phyloP scores from a whole-genome alignment of 2,797 vertebrate species.

The Selene dorsalis region DNA sequence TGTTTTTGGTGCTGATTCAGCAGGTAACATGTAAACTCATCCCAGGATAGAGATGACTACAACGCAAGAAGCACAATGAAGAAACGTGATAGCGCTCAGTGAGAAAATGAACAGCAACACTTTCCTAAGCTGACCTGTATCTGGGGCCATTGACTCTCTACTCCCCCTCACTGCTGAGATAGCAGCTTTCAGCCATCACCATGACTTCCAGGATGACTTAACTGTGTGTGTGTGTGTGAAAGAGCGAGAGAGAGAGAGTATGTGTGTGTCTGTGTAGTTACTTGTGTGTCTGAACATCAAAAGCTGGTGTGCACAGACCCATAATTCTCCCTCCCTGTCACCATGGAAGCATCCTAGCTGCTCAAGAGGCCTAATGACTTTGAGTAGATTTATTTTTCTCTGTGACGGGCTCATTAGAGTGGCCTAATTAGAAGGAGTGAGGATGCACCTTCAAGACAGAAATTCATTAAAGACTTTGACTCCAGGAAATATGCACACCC shows the following conservation, averaged over 20 bases:
- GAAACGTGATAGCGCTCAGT: neutral
- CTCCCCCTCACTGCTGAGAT: conserved; percentile 17
- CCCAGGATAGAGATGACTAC: neutral
- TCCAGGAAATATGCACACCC: conserved; percentile 8
- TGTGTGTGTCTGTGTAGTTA: neutral
- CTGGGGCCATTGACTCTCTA: conserved; percentile 15
- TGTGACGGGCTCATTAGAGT: conserved; percentile 39
- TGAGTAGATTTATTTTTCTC: conserved; percentile 31
- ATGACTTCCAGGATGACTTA: conserved; percentile 35
- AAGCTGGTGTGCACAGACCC: conserved; percentile 64
- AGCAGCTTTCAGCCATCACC: conserved; percentile 28
- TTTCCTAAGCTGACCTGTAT: conserved; percentile 44
- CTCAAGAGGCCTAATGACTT: conserved; percentile 50
- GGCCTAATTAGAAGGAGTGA: conserved; percentile 47
- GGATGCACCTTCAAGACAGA: conserved; percentile 19
- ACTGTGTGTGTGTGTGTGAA: conserved; percentile 9
- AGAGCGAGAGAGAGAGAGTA: too few species aligned
- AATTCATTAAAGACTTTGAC: conserved; percentile 17
- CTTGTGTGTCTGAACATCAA: conserved; percentile 63
- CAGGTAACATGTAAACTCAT: neutral
- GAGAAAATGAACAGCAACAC: conserved; percentile 21
- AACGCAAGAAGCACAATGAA: conserved; percentile 5
- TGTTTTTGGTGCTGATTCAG: neutral
- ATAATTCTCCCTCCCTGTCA: conserved; percentile 60
- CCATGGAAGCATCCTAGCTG: conserved; percentile 46